Evolutionary conservation across 2,797 vertebrate genomes (phyloP).

Genomic region (Yasuhikotakia modesta): DNA sequence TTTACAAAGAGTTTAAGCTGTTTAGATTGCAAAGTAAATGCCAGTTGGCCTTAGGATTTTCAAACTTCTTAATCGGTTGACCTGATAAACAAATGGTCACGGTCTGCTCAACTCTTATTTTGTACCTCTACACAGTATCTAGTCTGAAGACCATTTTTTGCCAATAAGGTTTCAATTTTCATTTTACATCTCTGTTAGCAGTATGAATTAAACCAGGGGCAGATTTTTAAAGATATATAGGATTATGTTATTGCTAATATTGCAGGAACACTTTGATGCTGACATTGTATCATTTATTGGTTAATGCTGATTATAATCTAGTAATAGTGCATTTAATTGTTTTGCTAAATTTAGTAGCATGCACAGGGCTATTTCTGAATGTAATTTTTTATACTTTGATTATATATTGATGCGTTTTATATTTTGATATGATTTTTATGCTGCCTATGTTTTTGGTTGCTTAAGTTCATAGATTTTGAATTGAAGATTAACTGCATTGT

Average conservation of each 20-base stretch:
- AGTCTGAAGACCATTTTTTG: conserved; percentile 19
- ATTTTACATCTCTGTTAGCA: conserved; percentile 20
- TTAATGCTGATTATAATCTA: conserved; percentile 15
- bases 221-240: not conserved
- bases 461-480: conserved; percentile 50
- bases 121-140: conserved; percentile 32
- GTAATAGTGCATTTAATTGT: conserved; percentile 14
- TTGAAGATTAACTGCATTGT: conserved; percentile 63
- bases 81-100: conserved; percentile 61
- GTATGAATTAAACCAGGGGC: conserved; percentile 22
- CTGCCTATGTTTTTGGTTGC: not conserved
- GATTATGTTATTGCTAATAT: conserved; percentile 3
- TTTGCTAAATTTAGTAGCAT: too few relatives aligned
- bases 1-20: conserved; percentile 59
- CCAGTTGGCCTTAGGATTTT: conserved; percentile 73
- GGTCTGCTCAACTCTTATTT: conserved; percentile 41
- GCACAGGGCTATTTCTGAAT: not conserved
- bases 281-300: not conserved
- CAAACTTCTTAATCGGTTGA: conserved; percentile 68
- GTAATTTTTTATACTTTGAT: not conserved
- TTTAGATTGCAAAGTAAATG: conserved; percentile 70
- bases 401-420: too few relatives aligned
- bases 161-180: conserved; percentile 21
- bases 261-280: conserved; percentile 20
- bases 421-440: not conserved